These are phyloP conservation scores for Stenoptilia bipunctidactyla DNA, from an alignment of 2,888 invertebrate genomes.

Conservation along the genomic window DNA sequence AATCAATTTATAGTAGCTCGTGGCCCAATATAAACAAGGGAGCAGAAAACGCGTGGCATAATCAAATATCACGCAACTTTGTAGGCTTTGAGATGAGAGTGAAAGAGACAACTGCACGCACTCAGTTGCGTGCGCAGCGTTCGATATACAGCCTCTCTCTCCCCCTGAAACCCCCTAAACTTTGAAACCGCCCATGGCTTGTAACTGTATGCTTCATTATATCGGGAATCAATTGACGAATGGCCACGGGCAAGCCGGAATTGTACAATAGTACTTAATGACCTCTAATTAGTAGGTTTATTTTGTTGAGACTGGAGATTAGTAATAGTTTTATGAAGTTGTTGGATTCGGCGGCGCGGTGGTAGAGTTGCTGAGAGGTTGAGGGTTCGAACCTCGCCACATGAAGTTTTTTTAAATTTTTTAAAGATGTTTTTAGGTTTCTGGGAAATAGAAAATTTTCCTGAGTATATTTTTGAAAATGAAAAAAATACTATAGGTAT, in stretches of 20 bases:
- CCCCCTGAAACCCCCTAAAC: slow-evolving; percentile 51
- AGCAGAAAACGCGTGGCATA: slow-evolving; percentile 49
- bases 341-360: too few species aligned
- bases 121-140: slow-evolving; percentile 46
- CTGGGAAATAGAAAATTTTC: too few species aligned
- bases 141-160: slow-evolving; percentile 40
- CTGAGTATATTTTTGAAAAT: too few species aligned
- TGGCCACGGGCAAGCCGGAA: slow-evolving; percentile 26
- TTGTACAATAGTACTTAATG: too few species aligned
- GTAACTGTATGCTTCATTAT: slow-evolving; percentile 67
- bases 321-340: too few species aligned
- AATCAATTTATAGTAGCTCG: slow-evolving; percentile 64
- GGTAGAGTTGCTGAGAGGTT: too few species aligned
- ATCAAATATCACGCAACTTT: slow-evolving; percentile 57
- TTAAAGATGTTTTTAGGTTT: too few species aligned
- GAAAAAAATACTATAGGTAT: too few species aligned
- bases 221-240: slow-evolving; percentile 69
- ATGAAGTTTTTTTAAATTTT: too few species aligned
- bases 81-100: slow-evolving; percentile 37
- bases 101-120: slow-evolving; percentile 41
- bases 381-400: too few species aligned
- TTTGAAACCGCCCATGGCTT: slow-evolving; percentile 28
- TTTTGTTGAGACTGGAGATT: too few species aligned
- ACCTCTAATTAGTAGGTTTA: too few species aligned
- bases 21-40: slow-evolving; percentile 64